Conservation (phyloP, 1,140 invertebrate genomes). For the Coenobita brevimanus region DNA sequence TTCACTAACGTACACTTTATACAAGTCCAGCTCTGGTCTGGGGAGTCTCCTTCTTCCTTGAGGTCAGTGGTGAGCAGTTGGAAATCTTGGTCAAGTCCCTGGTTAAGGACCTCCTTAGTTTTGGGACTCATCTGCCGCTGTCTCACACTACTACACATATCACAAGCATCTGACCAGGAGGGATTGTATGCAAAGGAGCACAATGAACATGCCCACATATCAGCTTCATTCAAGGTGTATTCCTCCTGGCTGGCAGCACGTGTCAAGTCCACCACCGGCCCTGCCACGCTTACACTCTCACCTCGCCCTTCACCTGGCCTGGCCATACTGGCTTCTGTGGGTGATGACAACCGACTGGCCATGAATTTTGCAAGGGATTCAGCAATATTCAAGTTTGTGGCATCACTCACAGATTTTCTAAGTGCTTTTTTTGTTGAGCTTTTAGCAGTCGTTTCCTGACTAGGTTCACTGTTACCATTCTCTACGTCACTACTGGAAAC, state of each 20-base stretch:
- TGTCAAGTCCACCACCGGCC: constrained; percentile 46
- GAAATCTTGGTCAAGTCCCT: constrained; percentile 76
- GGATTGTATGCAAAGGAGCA: constrained; percentile 92
- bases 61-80: constrained; percentile 74
- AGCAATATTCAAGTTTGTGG: constrained; percentile 45
- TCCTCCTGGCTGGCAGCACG: constrained; percentile 74
- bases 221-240: constrained; percentile 74
- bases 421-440: constrained; percentile 21
- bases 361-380: constrained; percentile 65
- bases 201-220: constrained; percentile 90
- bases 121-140: constrained; percentile 72
- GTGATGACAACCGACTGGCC: constrained; percentile 58
- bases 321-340: constrained; percentile 45
- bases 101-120: constrained; percentile 71
- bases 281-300: constrained; percentile 12
- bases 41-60: constrained; percentile 59
- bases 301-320: constrained; percentile 4
- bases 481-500: constrained; percentile 25
- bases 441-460: constrained; percentile 26
- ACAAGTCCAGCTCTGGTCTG: constrained; percentile 84
- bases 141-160: constrained; percentile 83
- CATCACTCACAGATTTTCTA: constrained; percentile 48
- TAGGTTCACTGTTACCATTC: constrained; percentile 45
- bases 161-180: constrained; percentile 83
- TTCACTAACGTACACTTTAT: constrained; percentile 91